Conservation (phyloP, 2,797 vertebrate species). For the Nyctalus aviator region DNA sequence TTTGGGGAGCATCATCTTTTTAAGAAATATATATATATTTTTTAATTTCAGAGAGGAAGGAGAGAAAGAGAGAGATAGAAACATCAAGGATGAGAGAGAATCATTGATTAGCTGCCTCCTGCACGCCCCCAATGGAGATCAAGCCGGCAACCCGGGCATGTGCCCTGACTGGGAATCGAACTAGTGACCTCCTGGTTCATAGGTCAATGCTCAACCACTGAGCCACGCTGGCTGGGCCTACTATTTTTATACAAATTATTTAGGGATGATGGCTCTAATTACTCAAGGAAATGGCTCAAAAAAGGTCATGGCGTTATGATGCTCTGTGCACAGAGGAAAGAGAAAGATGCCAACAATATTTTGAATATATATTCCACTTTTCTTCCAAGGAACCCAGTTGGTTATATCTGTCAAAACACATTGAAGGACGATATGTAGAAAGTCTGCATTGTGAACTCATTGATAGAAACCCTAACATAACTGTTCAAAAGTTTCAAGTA, state of each 20-base stretch:
- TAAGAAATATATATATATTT: neutral
- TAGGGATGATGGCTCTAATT: neutral
- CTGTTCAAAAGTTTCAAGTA: neutral
- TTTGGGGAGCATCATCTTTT: neutral
- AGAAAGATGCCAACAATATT: conserved; percentile 49
- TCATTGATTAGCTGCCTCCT: neutral
- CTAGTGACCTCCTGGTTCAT: neutral
- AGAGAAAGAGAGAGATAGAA: neutral
- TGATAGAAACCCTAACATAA: neutral
- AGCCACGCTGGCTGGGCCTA: neutral
- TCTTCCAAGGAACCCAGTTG: conserved; percentile 15
- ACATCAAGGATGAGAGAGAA: neutral
- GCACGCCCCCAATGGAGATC: neutral
- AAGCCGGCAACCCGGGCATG: neutral
- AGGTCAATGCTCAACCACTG: neutral
- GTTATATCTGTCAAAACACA: conserved; percentile 67
- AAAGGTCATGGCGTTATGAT: conserved; percentile 3
- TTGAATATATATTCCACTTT: conserved; percentile 19
- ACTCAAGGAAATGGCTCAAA: conserved; percentile 2
- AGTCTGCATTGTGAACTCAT: neutral
- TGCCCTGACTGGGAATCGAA: neutral
- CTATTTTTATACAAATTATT: neutral
- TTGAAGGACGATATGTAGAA: neutral
- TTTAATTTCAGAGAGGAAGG: neutral
- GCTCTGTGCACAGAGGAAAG: conserved; percentile 10